These are phyloP conservation scores for Palloptera scutellata DNA, from an alignment of 2,888 invertebrate genomes.

Conservation along the genomic window DNA sequence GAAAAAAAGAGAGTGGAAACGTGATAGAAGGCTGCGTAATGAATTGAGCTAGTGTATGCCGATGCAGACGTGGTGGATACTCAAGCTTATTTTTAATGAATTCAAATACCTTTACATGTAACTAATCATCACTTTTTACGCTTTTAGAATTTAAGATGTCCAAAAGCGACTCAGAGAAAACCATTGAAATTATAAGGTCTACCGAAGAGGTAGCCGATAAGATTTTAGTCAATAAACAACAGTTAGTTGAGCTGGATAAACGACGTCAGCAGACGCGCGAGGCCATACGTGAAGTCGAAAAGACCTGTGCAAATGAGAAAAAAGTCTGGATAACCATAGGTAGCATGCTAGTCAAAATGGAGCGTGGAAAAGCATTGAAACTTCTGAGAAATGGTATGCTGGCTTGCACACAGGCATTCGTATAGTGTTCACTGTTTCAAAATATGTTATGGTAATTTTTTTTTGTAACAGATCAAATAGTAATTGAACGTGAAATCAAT, in stretches of 20 bases:
- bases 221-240: constrained; percentile 60
- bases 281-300: constrained; percentile 57
- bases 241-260: constrained; percentile 58
- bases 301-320: constrained; percentile 43
- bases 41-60: constrained; percentile 50
- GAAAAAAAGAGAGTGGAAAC: constrained; percentile 52
- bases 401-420: background rate
- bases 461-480: constrained; percentile 61
- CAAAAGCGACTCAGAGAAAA: constrained; percentile 47
- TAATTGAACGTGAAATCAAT: constrained; percentile 60
- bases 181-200: constrained; percentile 55
- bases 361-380: constrained; percentile 52
- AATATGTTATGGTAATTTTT: background rate
- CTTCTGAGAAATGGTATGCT: constrained; percentile 56
- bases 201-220: constrained; percentile 61
- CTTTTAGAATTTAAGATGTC: constrained; percentile 32
- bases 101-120: background rate
- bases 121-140: background rate
- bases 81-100: too few relatives aligned
- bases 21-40: constrained; percentile 54
- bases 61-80: too few relatives aligned
- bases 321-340: constrained; percentile 63
- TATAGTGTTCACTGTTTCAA: background rate
- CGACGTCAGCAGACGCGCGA: constrained; percentile 58
- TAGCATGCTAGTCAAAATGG: constrained; percentile 59